Evolutionary conservation across 2,888 invertebrate species (phyloP).

Genomic region (Zonitis immaculata): DNA sequence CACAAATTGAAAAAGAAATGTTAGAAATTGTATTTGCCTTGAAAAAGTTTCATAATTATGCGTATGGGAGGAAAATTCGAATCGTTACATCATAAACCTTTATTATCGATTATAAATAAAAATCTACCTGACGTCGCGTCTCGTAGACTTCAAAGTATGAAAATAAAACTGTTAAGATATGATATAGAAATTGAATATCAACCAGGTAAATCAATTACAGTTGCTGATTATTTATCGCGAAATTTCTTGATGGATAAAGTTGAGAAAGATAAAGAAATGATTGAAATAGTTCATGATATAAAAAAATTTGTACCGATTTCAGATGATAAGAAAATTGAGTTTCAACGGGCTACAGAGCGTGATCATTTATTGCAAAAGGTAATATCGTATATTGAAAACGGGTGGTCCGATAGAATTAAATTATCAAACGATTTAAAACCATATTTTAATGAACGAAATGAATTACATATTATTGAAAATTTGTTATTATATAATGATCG

Average conservation of each 20-base stretch:
- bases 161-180: constrained; percentile 12
- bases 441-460: too few species aligned
- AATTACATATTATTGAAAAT: neutral
- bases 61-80: constrained; percentile 8
- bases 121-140: constrained; percentile 4
- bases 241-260: neutral
- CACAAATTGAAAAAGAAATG: constrained; percentile 18
- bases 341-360: neutral
- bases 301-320: neutral
- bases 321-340: neutral
- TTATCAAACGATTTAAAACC: too few species aligned
- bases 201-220: constrained; percentile 9
- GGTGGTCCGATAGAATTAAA: neutral
- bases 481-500: too few species aligned
- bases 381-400: neutral
- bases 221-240: constrained; percentile 10
- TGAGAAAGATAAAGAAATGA: neutral
- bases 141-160: constrained; percentile 11
- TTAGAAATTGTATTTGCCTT: constrained; percentile 3
- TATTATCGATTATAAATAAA: constrained; percentile 9
- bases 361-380: neutral
- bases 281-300: neutral
- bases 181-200: constrained; percentile 12
- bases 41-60: constrained; percentile 12
- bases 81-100: constrained; percentile 13